A percentile compares a stretch with the other conserved stretches of the same genome.
phyloP scores from a whole-genome alignment of 2,113 vertebrate species.

The Ramphastos sulfuratus region DNA sequence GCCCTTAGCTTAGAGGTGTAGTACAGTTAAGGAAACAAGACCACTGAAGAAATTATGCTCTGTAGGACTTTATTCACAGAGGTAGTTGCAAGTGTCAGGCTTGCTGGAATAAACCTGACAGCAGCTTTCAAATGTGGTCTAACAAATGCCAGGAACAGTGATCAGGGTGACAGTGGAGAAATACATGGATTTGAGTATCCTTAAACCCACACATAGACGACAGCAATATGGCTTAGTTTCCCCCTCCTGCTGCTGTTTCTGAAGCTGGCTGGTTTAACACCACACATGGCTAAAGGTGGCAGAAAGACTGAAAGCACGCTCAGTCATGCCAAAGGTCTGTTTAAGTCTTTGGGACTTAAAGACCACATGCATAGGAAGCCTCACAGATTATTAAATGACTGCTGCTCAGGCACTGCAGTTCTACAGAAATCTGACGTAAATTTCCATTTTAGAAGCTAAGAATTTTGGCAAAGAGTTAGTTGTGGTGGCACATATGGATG shows the following conservation, averaged over 20 bases:
- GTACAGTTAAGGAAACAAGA: not conserved
- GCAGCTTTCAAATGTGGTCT: accelerated
- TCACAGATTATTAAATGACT: not conserved
- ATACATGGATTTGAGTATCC: not conserved
- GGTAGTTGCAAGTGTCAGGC: not conserved
- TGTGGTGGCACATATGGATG: accelerated
- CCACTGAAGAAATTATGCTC: not conserved
- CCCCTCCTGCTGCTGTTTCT: not conserved
- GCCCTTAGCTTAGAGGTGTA: not conserved
- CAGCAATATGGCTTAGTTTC: not conserved
- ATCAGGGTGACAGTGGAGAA: not conserved
- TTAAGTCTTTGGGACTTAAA: not conserved
- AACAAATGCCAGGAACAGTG: not conserved
- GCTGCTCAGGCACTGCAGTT: not conserved
- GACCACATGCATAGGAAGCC: not conserved
- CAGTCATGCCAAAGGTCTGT: not conserved
- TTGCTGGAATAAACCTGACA: not conserved
- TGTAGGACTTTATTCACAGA: not conserved
- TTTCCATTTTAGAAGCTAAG: not conserved
- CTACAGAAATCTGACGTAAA: not conserved
- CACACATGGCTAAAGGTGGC: accelerated
- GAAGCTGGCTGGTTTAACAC: not conserved
- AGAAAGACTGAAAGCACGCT: not conserved
- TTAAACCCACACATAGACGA: not conserved
- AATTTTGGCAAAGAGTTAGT: not conserved